These are phyloP conservation scores for Neosilurus mollespiculum DNA, from an alignment of 2,797 vertebrate genomes.

Conservation along the genomic window DNA sequence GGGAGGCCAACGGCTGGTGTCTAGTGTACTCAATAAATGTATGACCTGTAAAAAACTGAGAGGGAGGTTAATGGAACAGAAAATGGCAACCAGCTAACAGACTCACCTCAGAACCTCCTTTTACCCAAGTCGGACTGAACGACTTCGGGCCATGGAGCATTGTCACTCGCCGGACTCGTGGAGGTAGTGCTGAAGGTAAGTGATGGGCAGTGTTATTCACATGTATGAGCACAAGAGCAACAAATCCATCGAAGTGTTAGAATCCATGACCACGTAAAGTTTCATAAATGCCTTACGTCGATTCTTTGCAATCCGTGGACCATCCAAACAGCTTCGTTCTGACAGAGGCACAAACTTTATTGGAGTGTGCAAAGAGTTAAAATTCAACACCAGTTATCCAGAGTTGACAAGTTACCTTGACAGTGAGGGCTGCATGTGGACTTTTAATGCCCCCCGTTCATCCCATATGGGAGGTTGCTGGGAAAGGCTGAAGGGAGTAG, in stretches of 20 bases:
- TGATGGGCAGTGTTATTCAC: no score
- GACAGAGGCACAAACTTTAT: no score
- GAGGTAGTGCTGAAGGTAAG: no score
- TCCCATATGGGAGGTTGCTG: background rate
- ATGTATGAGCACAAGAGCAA: no score
- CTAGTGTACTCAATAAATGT: background rate
- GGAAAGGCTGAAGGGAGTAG: background rate
- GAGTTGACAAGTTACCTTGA: background rate
- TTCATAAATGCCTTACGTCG: no score
- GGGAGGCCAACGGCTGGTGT: background rate
- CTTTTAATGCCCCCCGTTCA: background rate
- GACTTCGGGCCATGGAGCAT: background rate
- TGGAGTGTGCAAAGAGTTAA: background rate
- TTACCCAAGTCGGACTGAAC: background rate
- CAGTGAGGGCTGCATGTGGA: background rate
- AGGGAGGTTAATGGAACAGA: background rate
- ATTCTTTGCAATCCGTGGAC: no score
- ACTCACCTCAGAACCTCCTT: background rate
- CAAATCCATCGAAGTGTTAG: no score
- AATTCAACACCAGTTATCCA: background rate
- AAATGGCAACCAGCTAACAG: background rate
- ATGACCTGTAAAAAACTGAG: background rate
- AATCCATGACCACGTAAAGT: no score
- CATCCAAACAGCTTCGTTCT: no score
- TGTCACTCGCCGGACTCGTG: no score